phyloP scores from a whole-genome alignment of 53 echinoderm and acorn worm species.

The Patiria pectinifera region DNA sequence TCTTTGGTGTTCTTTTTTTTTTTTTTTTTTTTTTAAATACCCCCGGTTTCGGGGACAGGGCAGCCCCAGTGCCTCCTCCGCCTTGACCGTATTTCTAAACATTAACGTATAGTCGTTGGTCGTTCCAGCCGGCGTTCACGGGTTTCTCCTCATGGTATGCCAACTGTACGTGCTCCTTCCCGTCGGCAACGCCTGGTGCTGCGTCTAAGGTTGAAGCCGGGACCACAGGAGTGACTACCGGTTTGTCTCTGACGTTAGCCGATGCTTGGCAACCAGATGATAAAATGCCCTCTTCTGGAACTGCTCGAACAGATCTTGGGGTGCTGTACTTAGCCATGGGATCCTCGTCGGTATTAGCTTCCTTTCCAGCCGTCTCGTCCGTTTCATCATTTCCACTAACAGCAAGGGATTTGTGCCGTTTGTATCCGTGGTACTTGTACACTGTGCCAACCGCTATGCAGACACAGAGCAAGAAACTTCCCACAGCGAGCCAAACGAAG shows the following conservation, averaged over 20 bases:
- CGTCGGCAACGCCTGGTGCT: not conserved
- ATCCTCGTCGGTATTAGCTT: not conserved
- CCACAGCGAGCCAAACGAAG: conserved; percentile 22
- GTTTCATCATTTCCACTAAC: not conserved
- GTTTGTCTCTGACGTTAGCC: not conserved
- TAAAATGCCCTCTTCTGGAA: not conserved
- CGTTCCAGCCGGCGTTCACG: conserved; percentile 6
- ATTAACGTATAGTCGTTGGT: conserved; percentile 37
- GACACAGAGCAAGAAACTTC: not conserved
- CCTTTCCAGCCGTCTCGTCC: not conserved
- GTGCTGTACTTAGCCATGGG: not conserved
- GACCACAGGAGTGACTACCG: not conserved
- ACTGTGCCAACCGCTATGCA: conserved; percentile 3
- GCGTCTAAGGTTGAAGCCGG: not conserved
- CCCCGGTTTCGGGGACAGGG: not conserved
- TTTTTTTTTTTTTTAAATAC: too few relatives aligned
- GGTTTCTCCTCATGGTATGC: not conserved
- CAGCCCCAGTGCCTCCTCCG: not conserved
- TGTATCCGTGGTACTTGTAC: not conserved
- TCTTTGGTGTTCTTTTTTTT: too few relatives aligned
- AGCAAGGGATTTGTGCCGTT: not conserved
- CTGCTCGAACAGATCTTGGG: not conserved
- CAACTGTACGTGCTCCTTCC: not conserved
- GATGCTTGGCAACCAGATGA: too few relatives aligned
- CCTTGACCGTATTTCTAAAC: conserved; percentile 1